phyloP scores from a whole-genome alignment of 2,888 invertebrate species.

The Seira musarum region DNA sequence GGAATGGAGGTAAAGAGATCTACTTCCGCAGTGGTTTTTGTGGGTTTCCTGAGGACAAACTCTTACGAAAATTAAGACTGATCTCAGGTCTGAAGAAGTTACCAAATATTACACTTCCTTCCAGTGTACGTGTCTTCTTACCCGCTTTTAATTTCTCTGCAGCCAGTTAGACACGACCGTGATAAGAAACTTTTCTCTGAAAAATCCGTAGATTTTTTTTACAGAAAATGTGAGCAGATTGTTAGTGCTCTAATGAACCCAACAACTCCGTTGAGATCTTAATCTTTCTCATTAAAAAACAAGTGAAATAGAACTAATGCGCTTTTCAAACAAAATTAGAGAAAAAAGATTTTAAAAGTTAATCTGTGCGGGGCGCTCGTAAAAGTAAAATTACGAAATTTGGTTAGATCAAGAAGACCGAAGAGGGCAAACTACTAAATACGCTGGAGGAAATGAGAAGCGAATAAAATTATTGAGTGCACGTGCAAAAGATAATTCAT shows the following conservation, averaged over 20 bases:
- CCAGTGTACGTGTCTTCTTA: neutral
- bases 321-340: constrained; percentile 6
- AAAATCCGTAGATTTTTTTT: constrained; percentile 2
- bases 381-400: constrained; percentile 1
- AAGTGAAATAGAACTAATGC: constrained; percentile 1
- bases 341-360: neutral
- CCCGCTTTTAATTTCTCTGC: constrained; percentile 3
- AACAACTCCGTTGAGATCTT: neutral
- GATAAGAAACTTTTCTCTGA: neutral
- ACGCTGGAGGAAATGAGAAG: neutral
- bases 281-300: constrained; percentile 2
- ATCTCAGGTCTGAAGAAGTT: constrained; percentile 20
- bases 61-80: constrained; percentile 49
- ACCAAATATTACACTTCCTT: constrained; percentile 7
- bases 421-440: neutral
- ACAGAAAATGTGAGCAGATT: neutral
- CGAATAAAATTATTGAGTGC: neutral
- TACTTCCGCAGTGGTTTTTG: constrained; percentile 49
- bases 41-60: constrained; percentile 36
- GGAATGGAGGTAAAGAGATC: neutral
- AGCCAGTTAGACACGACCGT: neutral
- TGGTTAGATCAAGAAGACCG: neutral
- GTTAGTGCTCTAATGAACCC: neutral
- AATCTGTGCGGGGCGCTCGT: neutral
- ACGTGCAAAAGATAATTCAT: constrained; percentile 4